These are phyloP conservation scores for Clarias pachynema DNA, from an alignment of 2,797 vertebrate genomes.

Conservation along the genomic window DNA sequence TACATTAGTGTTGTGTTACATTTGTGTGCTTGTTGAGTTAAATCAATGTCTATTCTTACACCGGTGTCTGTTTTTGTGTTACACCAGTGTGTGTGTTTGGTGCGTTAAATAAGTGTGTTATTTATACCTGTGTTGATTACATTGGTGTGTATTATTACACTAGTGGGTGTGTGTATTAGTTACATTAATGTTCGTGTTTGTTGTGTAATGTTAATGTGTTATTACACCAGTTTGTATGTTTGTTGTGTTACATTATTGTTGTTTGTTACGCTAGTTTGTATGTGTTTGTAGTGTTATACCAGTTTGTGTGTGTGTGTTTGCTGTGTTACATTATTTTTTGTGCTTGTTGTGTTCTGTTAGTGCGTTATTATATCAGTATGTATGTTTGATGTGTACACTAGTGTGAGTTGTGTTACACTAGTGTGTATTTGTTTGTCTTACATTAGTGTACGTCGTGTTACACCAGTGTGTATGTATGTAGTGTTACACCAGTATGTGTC, in stretches of 20 bases:
- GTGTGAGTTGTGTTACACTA: not conserved
- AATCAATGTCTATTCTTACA: not conserved
- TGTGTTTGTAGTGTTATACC: not conserved
- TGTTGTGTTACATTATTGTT: not conserved
- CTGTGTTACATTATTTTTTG: not conserved
- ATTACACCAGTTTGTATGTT: not conserved
- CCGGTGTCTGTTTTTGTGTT: not conserved
- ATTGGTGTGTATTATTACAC: not conserved
- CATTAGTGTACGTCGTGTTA: not conserved
- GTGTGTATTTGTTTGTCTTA: not conserved
- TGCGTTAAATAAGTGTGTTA: too few relatives aligned
- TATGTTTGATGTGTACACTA: not conserved
- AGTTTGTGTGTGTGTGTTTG: not conserved
- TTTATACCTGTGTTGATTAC: too few relatives aligned
- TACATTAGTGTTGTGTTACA: not conserved
- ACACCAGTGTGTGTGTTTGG: too few relatives aligned
- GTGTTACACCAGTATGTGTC: not conserved
- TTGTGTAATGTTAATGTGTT: too few relatives aligned
- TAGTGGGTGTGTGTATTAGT: too few relatives aligned
- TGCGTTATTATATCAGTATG: not conserved
- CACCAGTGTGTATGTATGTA: not conserved
- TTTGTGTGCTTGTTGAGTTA: not conserved
- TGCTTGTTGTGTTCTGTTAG: not conserved
- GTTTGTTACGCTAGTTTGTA: not conserved
- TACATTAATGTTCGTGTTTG: too few relatives aligned